A percentile compares a stretch with the other conserved stretches of the same genome.
Conservation (phyloP, 2,888 invertebrate species). For the Cephus pygmeus region DNA sequence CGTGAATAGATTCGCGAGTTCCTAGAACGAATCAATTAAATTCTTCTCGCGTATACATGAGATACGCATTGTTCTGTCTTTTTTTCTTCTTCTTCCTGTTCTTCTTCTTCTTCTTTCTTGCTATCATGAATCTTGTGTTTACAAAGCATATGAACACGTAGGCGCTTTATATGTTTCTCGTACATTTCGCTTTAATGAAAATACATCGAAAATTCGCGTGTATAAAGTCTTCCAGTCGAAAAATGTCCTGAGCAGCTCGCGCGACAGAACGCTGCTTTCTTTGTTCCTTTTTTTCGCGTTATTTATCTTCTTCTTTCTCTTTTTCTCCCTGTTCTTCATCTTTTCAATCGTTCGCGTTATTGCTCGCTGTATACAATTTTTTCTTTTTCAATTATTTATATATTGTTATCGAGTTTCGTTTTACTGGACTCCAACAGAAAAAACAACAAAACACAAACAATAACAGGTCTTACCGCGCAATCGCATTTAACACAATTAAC, state of each 20-base stretch:
- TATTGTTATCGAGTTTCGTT: not conserved
- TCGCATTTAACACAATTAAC: not conserved
- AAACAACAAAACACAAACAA: not conserved
- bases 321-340: not conserved
- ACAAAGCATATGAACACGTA: not conserved
- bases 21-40: not conserved
- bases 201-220: conserved; percentile 4
- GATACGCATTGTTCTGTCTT: not conserved
- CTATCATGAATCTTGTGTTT: not conserved
- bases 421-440: not conserved
- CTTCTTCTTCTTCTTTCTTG: not conserved
- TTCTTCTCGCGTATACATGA: not conserved
- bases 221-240: not conserved
- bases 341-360: not conserved
- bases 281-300: not conserved
- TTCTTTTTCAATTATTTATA: not conserved
- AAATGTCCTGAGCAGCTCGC: not conserved
- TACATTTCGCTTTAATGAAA: conserved; percentile 4
- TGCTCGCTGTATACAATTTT: not conserved
- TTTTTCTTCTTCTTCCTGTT: not conserved
- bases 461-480: not conserved
- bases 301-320: not conserved
- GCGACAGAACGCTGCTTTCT: not conserved
- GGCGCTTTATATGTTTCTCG: conserved; percentile 2
- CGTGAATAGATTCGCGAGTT: not conserved